phyloP scores from a whole-genome alignment of 2,797 vertebrate genomes.

The Dromococcyx pavoninus region DNA sequence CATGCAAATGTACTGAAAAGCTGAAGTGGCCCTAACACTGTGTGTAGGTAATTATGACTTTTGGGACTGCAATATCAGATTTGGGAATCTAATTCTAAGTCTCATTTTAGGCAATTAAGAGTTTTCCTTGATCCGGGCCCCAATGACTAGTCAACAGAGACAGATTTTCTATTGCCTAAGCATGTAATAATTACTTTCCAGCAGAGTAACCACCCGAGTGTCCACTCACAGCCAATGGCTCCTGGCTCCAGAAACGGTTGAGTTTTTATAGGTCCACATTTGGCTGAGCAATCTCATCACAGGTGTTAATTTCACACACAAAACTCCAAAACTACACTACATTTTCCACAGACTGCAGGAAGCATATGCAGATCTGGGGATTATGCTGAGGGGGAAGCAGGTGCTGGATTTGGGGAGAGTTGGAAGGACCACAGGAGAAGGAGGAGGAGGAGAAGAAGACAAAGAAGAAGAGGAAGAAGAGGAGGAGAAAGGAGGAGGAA shows the following conservation, averaged over 20 bases:
- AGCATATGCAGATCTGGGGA: accelerated
- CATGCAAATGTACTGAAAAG: background rate
- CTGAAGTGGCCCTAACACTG: background rate
- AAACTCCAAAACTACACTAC: background rate
- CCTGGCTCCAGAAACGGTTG: background rate
- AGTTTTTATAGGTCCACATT: background rate
- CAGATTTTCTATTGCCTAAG: background rate
- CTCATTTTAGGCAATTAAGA: background rate
- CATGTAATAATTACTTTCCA: background rate
- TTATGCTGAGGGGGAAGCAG: background rate
- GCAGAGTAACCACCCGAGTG: background rate
- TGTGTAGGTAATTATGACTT: background rate
- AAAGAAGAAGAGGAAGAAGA: no score
- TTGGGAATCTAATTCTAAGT: background rate
- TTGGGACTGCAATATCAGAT: background rate
- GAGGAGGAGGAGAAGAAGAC: no score
- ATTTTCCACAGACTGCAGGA: background rate
- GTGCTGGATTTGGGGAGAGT: background rate
- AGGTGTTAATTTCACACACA: background rate
- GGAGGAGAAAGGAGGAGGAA: no score
- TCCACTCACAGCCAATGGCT: background rate
- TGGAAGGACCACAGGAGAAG: background rate
- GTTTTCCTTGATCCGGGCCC: background rate
- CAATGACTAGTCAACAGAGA: background rate
- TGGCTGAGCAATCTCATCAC: background rate